These are phyloP conservation scores for Paracyclopina nana DNA, from an alignment of 1,140 invertebrate genomes.

Conservation along the genomic window DNA sequence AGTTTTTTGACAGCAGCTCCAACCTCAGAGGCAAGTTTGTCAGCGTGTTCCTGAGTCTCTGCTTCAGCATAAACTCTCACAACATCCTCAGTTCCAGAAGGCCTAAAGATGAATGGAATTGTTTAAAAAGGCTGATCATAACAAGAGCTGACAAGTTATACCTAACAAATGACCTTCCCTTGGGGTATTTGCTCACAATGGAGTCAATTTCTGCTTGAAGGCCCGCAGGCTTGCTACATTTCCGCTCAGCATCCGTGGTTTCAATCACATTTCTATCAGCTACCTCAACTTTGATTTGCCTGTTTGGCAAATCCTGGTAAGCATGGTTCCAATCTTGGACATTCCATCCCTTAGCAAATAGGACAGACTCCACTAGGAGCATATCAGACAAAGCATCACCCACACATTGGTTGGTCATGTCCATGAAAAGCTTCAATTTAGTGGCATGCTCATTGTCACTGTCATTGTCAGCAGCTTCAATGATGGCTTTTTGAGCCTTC, in stretches of 20 bases:
- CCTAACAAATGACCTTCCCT: conserved; percentile 65
- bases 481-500: conserved; percentile 27
- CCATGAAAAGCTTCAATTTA: conserved; percentile 43
- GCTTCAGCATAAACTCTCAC: conserved; percentile 92
- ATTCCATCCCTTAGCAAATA: conserved; percentile 56
- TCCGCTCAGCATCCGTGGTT: conserved; percentile 65
- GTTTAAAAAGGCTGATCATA: not conserved
- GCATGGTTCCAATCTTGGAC: conserved; percentile 51
- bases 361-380: conserved; percentile 74
- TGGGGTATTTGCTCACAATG: conserved; percentile 40
- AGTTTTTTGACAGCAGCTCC: conserved; percentile 43
- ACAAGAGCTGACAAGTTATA: conserved; percentile 26
- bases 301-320: conserved; percentile 70
- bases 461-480: not conserved
- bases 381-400: conserved; percentile 94
- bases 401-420: conserved; percentile 83
- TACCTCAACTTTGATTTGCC: conserved; percentile 50
- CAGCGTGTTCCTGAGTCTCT: conserved; percentile 43
- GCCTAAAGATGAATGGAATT: conserved; percentile 32
- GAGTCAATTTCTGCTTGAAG: conserved; percentile 62
- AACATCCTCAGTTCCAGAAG: conserved; percentile 93
- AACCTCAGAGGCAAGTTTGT: conserved; percentile 52
- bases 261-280: conserved; percentile 58
- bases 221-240: conserved; percentile 50
- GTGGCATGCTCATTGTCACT: conserved; percentile 29